These are phyloP conservation scores for Heliconius hermathena DNA, from an alignment of 1,140 invertebrate genomes.

Conservation along the genomic window DNA sequence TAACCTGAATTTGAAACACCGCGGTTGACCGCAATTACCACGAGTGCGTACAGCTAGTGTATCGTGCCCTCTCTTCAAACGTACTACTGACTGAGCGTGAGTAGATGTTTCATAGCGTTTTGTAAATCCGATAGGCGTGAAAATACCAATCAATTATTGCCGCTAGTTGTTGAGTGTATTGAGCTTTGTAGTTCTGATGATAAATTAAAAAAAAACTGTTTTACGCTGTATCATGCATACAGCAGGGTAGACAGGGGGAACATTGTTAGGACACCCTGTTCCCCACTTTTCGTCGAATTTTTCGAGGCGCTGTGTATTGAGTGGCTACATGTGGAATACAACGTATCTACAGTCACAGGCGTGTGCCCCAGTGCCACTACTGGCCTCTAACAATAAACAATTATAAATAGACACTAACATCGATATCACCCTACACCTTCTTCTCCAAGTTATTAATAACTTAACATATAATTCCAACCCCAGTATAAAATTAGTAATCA, in stretches of 20 bases:
- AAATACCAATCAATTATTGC: neutral
- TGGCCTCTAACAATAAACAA: too few relatives aligned
- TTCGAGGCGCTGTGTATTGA: too few relatives aligned
- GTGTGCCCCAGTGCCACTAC: too few relatives aligned
- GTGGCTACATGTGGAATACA: too few relatives aligned
- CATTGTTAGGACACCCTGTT: too few relatives aligned
- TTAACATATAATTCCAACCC: neutral
- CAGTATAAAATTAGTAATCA: constrained; percentile 20
- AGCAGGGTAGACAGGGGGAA: too few relatives aligned
- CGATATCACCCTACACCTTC: neutral
- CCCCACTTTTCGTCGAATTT: too few relatives aligned
- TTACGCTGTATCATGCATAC: too few relatives aligned
- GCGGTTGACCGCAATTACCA: constrained; percentile 16
- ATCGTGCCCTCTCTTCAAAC: neutral
- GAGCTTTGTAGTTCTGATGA: neutral
- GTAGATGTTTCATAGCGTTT: neutral
- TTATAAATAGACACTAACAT: neutral
- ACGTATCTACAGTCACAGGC: too few relatives aligned
- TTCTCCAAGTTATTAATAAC: neutral
- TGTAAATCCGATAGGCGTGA: neutral
- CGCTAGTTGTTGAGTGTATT: neutral
- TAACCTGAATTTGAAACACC: constrained; percentile 14
- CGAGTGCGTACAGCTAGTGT: neutral
- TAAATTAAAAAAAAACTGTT: too few relatives aligned
- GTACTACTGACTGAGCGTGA: neutral